Evolutionary conservation across 2,797 vertebrate species (phyloP).

Genomic region (Takifugu ocellatus): DNA sequence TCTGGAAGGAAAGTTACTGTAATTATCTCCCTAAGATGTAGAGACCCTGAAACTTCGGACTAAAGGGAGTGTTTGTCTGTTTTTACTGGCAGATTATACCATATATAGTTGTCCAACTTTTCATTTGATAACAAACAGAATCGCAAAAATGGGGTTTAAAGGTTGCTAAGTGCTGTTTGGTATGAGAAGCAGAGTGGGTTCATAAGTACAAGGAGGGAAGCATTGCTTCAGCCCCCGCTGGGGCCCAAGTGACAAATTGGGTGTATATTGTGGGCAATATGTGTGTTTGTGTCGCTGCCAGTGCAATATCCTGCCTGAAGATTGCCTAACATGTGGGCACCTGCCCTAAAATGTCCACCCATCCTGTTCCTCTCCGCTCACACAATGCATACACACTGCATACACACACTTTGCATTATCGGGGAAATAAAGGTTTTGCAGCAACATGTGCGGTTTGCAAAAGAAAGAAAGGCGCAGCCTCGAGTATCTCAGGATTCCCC

Average conservation of each 20-base stretch:
- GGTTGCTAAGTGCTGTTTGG: conserved; percentile 1
- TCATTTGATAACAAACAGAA: neutral
- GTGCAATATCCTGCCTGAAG: conserved; percentile 67
- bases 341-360: conserved; percentile 72
- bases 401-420: neutral
- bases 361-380: conserved; percentile 71
- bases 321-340: conserved; percentile 73
- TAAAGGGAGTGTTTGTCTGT: neutral
- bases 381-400: conserved; percentile 26
- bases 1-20: conserved; percentile 13
- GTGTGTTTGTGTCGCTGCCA: conserved; percentile 51
- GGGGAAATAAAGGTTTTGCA: too few species aligned
- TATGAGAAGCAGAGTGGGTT: conserved; percentile 18
- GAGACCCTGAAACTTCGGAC: neutral
- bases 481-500: neutral
- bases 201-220: conserved; percentile 50
- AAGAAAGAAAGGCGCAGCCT: neutral
- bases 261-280: conserved; percentile 52
- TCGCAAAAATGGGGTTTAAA: neutral
- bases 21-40: neutral
- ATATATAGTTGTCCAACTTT: conserved; percentile 5
- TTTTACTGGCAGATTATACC: neutral
- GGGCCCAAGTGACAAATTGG: conserved; percentile 44
- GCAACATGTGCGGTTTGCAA: neutral
- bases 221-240: conserved; percentile 45